Conservation (phyloP, 2,888 invertebrate genomes). For the Orthosia gothica region DNA sequence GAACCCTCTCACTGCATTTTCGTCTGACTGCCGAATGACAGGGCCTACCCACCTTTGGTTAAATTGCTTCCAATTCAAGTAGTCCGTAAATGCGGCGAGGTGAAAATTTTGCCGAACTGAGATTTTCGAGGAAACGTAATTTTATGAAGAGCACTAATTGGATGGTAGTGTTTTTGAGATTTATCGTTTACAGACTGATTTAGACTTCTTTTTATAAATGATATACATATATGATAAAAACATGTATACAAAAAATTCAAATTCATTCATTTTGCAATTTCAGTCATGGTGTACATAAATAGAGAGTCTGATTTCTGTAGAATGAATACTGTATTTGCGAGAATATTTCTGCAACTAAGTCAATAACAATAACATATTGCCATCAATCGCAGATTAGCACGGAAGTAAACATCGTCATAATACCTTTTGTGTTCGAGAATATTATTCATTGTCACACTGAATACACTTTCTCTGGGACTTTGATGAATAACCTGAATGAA, state of each 20-base stretch:
- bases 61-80: constrained; percentile 58
- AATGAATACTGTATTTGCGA: background rate
- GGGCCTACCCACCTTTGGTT: constrained; percentile 45
- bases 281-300: background rate
- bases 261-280: too few species aligned
- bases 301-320: background rate
- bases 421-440: constrained; percentile 33
- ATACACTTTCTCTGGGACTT: constrained; percentile 33
- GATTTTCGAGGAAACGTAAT: constrained; percentile 30
- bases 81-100: constrained; percentile 46
- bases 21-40: constrained; percentile 51
- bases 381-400: constrained; percentile 30
- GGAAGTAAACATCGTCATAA: constrained; percentile 30
- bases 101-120: constrained; percentile 6
- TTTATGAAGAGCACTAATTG: constrained; percentile 48
- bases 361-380: constrained; percentile 8
- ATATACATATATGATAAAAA: too few species aligned
- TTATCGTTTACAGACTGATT: constrained; percentile 7
- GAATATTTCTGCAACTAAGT: background rate
- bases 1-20: constrained; percentile 51
- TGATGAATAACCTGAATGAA: constrained; percentile 45
- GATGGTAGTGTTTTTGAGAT: constrained; percentile 7
- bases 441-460: constrained; percentile 43
- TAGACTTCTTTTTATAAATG: too few species aligned
- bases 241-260: too few species aligned